Percentiles rank a stretch among this genome's conserved stretches.
phyloP scores from a whole-genome alignment of 2,888 invertebrate species.

The Trachelus troglodyta region DNA sequence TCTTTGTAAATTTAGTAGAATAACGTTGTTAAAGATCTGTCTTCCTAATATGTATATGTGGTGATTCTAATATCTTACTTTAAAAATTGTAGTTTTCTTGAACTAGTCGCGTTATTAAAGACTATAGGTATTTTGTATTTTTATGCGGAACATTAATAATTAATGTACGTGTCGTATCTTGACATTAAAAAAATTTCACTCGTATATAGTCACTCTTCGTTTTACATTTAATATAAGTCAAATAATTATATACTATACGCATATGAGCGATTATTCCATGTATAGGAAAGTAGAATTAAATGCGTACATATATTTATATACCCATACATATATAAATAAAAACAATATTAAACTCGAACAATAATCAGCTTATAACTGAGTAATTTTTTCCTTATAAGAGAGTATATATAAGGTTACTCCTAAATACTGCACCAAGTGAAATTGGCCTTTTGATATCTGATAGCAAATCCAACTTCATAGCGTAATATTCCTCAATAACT shows the following conservation, averaged over 20 bases:
- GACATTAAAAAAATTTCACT: not conserved
- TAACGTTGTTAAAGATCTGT: not conserved
- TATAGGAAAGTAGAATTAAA: not conserved
- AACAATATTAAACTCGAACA: not conserved
- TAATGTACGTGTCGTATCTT: not conserved
- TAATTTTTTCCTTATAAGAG: not conserved
- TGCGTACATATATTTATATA: slow-evolving; percentile 1
- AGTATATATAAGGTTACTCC: not conserved
- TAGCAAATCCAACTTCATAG: not conserved
- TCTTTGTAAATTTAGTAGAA: not conserved
- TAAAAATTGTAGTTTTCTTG: not conserved
- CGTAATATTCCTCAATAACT: not conserved
- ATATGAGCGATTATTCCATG: not conserved
- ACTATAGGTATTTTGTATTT: not conserved
- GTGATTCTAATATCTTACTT: not conserved
- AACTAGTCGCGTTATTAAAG: not conserved
- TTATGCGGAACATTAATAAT: not conserved
- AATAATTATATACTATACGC: not conserved
- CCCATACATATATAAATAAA: not conserved
- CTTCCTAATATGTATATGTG: not conserved
- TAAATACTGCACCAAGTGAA: not conserved
- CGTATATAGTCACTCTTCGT: not conserved
- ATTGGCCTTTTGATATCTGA: not conserved
- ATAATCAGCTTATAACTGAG: not conserved
- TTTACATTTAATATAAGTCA: not conserved